These are phyloP conservation scores for Sarcophaga peregrina DNA, from an alignment of 1,140 invertebrate genomes.

Conservation along the genomic window DNA sequence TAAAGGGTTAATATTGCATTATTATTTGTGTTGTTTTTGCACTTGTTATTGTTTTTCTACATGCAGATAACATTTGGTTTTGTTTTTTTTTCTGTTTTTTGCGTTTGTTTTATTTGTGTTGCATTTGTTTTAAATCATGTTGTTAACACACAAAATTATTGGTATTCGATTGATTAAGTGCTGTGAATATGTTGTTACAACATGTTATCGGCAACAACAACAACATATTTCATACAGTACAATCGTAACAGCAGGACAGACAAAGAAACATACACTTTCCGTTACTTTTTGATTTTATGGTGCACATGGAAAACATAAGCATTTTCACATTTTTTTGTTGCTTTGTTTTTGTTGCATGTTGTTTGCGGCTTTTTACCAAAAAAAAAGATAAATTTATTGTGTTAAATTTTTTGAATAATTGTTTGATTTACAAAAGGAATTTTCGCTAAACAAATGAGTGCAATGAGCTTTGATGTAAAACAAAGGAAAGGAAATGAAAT, in stretches of 20 bases:
- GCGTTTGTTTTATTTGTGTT: neutral
- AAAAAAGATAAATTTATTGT: slow-evolving; percentile 28
- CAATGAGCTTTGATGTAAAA: too few species aligned
- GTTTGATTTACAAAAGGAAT: neutral
- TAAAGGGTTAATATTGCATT: neutral
- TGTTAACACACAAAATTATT: slow-evolving; percentile 3
- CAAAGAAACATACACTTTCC: neutral
- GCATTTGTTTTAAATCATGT: slow-evolving; percentile 15
- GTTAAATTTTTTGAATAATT: slow-evolving; percentile 38
- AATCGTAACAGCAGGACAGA: neutral
- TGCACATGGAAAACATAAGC: neutral
- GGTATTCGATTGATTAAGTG: slow-evolving; percentile 40
- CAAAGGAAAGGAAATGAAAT: too few species aligned
- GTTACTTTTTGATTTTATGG: slow-evolving; percentile 5
- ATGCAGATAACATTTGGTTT: neutral
- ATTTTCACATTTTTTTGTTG: neutral
- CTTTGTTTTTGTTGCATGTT: neutral
- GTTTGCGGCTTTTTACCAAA: neutral
- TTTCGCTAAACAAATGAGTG: neutral
- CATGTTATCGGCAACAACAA: slow-evolving; percentile 17
- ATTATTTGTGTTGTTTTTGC: neutral
- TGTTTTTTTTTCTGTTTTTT: neutral
- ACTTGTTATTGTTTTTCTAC: slow-evolving; percentile 1
- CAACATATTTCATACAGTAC: neutral
- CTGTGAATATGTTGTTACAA: slow-evolving; percentile 35